Conservation (phyloP, 2,888 invertebrate genomes). For the Isotomurus palustris region DNA sequence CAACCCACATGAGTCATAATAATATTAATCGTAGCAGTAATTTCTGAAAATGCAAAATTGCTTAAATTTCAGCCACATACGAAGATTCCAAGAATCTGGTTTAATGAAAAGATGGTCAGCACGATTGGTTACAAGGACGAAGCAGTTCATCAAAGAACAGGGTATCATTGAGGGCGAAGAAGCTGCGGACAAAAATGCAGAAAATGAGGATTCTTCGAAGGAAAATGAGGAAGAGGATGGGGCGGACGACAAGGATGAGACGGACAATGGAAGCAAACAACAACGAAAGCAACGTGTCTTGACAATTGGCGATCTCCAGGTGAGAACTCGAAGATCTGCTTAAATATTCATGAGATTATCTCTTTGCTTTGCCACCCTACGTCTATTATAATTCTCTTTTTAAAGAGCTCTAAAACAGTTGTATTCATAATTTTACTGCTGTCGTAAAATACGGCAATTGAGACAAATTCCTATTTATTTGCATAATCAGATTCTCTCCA, state of each 20-base stretch:
- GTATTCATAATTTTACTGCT: too few relatives aligned
- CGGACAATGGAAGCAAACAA: slow-evolving; percentile 18
- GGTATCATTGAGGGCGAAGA: background rate
- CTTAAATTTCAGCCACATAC: slow-evolving; percentile 34
- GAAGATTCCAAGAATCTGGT: slow-evolving; percentile 45
- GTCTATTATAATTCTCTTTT: too few relatives aligned
- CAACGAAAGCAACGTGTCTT: slow-evolving; percentile 38
- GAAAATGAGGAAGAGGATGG: slow-evolving; percentile 20
- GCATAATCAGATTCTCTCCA: too few relatives aligned
- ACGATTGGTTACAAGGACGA: slow-evolving; percentile 35
- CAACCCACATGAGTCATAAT: too few relatives aligned
- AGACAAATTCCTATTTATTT: too few relatives aligned
- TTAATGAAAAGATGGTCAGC: slow-evolving; percentile 42
- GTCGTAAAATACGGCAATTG: too few relatives aligned
- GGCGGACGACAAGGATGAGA: slow-evolving; percentile 1
- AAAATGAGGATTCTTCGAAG: slow-evolving; percentile 5
- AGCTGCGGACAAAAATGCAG: slow-evolving; percentile 4
- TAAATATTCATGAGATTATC: background rate
- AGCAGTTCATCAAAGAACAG: slow-evolving; percentile 26
- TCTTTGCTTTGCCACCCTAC: too few relatives aligned
- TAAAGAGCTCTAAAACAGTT: too few relatives aligned
- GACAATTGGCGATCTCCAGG: slow-evolving; percentile 44
- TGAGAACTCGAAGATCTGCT: too few relatives aligned
- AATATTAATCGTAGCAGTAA: too few relatives aligned
- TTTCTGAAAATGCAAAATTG: too few relatives aligned